phyloP scores from a whole-genome alignment of 2,888 invertebrate species.

The Brachypterus glaber region DNA sequence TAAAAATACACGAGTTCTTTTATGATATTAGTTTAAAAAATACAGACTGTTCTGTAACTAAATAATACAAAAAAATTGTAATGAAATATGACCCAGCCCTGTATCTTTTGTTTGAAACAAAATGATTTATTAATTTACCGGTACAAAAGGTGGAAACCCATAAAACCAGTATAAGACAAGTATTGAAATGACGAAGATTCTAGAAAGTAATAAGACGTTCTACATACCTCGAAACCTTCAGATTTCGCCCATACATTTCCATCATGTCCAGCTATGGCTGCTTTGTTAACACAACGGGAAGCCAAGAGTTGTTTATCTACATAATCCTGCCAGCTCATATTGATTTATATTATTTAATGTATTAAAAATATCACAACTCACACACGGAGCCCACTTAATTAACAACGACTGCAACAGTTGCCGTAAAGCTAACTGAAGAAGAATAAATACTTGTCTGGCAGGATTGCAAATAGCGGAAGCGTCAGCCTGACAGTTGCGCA shows the following conservation, averaged over 20 bases:
- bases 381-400: slow-evolving; percentile 35
- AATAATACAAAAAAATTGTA: no score
- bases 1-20: no score
- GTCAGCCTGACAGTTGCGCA: slow-evolving; percentile 7
- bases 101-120: no score
- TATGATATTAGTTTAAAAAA: no score
- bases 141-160: no score
- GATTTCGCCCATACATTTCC: slow-evolving; percentile 94
- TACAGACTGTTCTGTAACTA: no score
- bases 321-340: slow-evolving; percentile 98
- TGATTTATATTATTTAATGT: slow-evolving; percentile 38
- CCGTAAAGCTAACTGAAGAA: slow-evolving; percentile 35
- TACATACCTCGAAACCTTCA: slow-evolving; percentile 86
- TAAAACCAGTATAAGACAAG: no score
- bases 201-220: no score
- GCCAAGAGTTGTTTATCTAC: slow-evolving; percentile 94
- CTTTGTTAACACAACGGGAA: slow-evolving; percentile 89
- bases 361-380: slow-evolving; percentile 32
- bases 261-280: slow-evolving; percentile 90
- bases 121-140: no score
- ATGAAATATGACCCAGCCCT: no score
- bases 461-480: slow-evolving; percentile 3
- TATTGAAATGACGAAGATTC: no score
- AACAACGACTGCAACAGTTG: slow-evolving; percentile 28
- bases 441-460: slow-evolving; percentile 22